These are phyloP conservation scores for Stegastes partitus DNA, from an alignment of 2,113 vertebrate species.

Conservation along the genomic window DNA sequence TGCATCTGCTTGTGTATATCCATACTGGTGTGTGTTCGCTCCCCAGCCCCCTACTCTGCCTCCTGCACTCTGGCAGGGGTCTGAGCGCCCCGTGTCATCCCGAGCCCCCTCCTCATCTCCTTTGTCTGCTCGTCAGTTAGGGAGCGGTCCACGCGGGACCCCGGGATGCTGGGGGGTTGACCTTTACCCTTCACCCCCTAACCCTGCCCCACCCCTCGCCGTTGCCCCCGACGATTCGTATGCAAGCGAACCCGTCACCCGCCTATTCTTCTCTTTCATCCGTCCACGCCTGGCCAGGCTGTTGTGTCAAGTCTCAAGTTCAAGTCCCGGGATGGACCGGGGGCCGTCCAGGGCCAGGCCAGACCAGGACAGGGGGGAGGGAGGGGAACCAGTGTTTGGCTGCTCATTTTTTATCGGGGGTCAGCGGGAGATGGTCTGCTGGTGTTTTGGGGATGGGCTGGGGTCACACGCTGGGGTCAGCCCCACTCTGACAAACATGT, in stretches of 20 bases:
- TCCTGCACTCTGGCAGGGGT: conserved; percentile 39
- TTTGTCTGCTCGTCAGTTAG: conserved; percentile 83
- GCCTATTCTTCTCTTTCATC: conserved; percentile 77
- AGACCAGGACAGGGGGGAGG: conserved; percentile 42
- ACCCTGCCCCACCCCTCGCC: conserved; percentile 60
- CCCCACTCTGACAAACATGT: conserved; percentile 40
- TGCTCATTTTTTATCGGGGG: conserved; percentile 69
- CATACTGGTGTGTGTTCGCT: conserved; percentile 49
- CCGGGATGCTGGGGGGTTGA: conserved; percentile 73
- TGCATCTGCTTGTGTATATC: conserved; percentile 62
- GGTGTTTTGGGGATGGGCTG: conserved; percentile 54
- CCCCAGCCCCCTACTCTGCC: conserved; percentile 44
- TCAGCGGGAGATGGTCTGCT: conserved; percentile 52
- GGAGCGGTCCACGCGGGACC: conserved; percentile 60
- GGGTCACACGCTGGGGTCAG: conserved; percentile 52
- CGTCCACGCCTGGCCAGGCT: conserved; percentile 73
- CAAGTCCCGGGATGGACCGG: conserved; percentile 77
- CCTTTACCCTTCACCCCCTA: conserved; percentile 72
- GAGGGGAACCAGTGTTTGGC: conserved; percentile 42
- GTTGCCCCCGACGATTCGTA: conserved; percentile 76
- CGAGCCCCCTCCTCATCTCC: conserved; percentile 65
- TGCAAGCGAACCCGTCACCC: conserved; percentile 77
- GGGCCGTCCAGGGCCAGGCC: conserved; percentile 47
- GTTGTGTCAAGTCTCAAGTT: conserved; percentile 87
- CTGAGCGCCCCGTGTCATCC: conserved; percentile 67